Evolutionary conservation across 2,797 vertebrate genomes (phyloP).

Genomic region (Falco peregrinus): DNA sequence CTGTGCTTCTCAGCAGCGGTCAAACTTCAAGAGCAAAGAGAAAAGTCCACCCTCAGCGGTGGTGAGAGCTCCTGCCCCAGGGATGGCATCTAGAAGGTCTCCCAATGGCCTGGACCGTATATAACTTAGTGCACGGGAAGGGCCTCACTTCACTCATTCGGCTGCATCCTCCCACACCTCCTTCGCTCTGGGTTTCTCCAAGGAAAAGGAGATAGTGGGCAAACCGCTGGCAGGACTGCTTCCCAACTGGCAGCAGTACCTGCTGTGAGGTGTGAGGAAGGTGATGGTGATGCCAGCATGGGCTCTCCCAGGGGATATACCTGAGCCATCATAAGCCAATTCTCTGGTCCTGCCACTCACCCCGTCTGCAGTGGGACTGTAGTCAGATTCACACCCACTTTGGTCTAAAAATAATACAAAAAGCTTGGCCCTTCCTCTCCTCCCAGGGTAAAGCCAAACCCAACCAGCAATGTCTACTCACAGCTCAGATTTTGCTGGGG

Average conservation of each 20-base stretch:
- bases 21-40: not conserved
- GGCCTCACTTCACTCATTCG: not conserved
- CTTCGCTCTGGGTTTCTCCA: not conserved
- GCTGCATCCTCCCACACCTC: not conserved
- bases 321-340: slow-evolving; percentile 1
- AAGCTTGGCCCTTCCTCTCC: not conserved
- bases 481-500: not conserved
- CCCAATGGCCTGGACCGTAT: not conserved
- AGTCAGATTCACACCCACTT: not conserved
- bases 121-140: not conserved
- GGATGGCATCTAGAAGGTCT: not conserved
- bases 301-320: not conserved
- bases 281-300: not conserved
- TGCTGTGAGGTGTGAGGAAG: not conserved
- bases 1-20: not conserved
- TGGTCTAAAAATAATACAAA: not conserved
- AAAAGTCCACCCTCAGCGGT: not conserved
- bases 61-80: not conserved
- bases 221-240: not conserved
- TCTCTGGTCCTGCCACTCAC: not conserved
- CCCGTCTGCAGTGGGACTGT: not conserved
- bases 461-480: not conserved
- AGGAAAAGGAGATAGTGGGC: not conserved
- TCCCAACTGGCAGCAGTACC: not conserved
- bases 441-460: not conserved